A percentile compares a stretch with the other conserved stretches of the same genome.
phyloP scores from a whole-genome alignment of 2,888 invertebrate genomes.

The Anorthoa munda region DNA sequence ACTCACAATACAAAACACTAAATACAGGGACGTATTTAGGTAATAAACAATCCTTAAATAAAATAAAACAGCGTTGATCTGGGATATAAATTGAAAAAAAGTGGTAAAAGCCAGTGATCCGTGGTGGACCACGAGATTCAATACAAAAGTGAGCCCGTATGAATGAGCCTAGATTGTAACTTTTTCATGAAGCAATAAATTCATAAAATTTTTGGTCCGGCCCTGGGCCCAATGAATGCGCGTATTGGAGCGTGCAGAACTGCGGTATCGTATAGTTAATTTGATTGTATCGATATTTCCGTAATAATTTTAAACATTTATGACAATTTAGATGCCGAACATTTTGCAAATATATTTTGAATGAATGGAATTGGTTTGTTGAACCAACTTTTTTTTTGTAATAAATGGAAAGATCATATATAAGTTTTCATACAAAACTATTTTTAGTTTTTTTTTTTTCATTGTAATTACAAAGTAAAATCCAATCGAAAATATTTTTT shows the following conservation, averaged over 20 bases:
- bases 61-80: slow-evolving; percentile 14
- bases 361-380: not conserved
- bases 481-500: too few species aligned
- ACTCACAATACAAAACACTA: slow-evolving; percentile 13
- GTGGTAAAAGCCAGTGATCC: slow-evolving; percentile 48
- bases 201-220: slow-evolving; percentile 35
- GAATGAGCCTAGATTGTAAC: slow-evolving; percentile 47
- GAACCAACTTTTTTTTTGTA: too few species aligned
- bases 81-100: slow-evolving; percentile 43
- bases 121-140: slow-evolving; percentile 45
- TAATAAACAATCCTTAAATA: slow-evolving; percentile 22
- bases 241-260: slow-evolving; percentile 39
- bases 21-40: slow-evolving; percentile 20
- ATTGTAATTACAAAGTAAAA: too few species aligned
- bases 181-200: slow-evolving; percentile 54
- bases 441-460: too few species aligned
- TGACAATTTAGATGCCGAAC: slow-evolving; percentile 7
- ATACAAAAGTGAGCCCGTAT: slow-evolving; percentile 45
- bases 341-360: not conserved
- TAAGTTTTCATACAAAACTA: too few species aligned
- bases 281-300: slow-evolving; percentile 25
- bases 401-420: too few species aligned
- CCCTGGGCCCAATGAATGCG: slow-evolving; percentile 41
- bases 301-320: slow-evolving; percentile 23
- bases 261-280: slow-evolving; percentile 38